Conservation (phyloP, 2,113 vertebrate genomes). For the Sturnus vulgaris region DNA sequence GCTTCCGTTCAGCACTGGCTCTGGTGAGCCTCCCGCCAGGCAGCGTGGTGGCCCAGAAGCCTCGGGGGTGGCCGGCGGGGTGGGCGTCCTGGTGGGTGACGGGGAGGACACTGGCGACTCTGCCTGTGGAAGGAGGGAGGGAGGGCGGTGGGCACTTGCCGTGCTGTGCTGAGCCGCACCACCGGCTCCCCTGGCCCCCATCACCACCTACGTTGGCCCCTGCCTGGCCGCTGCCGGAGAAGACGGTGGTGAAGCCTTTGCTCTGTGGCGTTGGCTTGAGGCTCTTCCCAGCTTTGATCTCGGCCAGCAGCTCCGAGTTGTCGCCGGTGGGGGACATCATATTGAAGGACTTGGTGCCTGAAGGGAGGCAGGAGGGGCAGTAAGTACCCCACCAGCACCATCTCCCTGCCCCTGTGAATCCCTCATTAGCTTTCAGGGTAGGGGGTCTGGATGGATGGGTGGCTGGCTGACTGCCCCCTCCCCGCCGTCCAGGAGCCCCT, state of each 20-base stretch:
- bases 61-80: slow-evolving; percentile 64
- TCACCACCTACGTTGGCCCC: slow-evolving; percentile 77
- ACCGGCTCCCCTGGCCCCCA: not conserved
- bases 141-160: not conserved
- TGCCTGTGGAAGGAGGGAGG: not conserved
- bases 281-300: slow-evolving; percentile 95
- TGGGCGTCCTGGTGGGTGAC: slow-evolving; percentile 60
- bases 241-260: slow-evolving; percentile 93
- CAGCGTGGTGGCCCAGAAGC: slow-evolving; percentile 40
- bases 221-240: slow-evolving; percentile 81
- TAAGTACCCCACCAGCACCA: not conserved
- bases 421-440: accelerated
- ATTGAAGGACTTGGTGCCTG: slow-evolving; percentile 98
- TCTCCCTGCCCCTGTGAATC: too few relatives aligned
- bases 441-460: accelerated
- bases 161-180: accelerated
- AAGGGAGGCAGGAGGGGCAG: not conserved
- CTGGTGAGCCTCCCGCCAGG: slow-evolving; percentile 62
- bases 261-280: slow-evolving; percentile 94
- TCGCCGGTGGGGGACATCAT: slow-evolving; percentile 98
- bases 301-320: slow-evolving; percentile 95
- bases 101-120: slow-evolving; percentile 25
- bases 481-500: not conserved
- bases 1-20: slow-evolving; percentile 84
- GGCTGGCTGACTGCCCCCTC: not conserved